A percentile compares a stretch with the other conserved stretches of the same genome.
Conservation (phyloP, 2,113 vertebrate genomes). For the Ictidomys tridecemlineatus region DNA sequence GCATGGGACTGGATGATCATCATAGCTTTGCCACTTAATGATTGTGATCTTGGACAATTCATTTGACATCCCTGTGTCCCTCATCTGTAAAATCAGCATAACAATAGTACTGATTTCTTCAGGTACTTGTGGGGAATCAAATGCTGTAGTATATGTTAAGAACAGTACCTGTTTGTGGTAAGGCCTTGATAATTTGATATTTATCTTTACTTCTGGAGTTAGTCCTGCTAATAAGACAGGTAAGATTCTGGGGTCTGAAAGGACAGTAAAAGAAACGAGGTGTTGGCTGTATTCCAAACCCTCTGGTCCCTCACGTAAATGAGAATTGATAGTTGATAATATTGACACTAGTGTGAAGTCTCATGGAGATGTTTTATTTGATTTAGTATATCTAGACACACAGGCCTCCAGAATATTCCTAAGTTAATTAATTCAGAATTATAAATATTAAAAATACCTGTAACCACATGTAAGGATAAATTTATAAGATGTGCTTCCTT, state of each 20-base stretch:
- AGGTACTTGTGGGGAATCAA: neutral
- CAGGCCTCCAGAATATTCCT: neutral
- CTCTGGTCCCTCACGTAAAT: constrained; percentile 9
- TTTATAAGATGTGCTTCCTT: neutral
- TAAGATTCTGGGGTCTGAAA: neutral
- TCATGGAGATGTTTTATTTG: constrained; percentile 58
- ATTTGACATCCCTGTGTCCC: neutral
- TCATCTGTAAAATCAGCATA: neutral
- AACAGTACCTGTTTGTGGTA: neutral
- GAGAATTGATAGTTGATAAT: constrained; percentile 58
- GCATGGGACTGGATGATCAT: neutral
- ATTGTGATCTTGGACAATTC: neutral
- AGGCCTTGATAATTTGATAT: constrained; percentile 28
- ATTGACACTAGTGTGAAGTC: constrained; percentile 47
- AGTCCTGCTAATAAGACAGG: constrained; percentile 5
- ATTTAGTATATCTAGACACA: constrained; percentile 64
- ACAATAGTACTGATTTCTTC: neutral
- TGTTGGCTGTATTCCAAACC: constrained; percentile 13
- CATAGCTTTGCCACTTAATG: neutral
- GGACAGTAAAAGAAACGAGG: constrained; percentile 13
- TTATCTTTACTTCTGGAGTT: constrained; percentile 49
- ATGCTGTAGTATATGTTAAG: neutral
- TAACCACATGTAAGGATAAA: constrained; percentile 1
- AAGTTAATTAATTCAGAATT: constrained; percentile 49
- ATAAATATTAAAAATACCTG: constrained; percentile 10